Conservation (phyloP, 2,888 invertebrate genomes). For the Aporophyla nigra region DNA sequence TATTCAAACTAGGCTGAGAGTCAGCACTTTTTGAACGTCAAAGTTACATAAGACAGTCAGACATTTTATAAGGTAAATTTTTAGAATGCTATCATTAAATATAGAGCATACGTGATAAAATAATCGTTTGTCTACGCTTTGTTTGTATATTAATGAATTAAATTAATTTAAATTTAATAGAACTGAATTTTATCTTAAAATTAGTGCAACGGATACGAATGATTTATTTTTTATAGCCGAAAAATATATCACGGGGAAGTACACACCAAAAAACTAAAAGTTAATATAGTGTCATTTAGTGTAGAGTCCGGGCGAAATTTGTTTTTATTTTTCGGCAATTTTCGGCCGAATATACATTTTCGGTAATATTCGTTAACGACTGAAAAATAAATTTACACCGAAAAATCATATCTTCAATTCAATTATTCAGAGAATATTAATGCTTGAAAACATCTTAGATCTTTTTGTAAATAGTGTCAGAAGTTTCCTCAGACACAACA, state of each 20-base stretch:
- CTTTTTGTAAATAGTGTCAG: too few species aligned
- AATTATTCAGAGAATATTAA: neutral
- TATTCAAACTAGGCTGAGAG: too few species aligned
- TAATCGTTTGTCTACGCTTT: too few species aligned
- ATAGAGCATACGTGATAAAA: neutral
- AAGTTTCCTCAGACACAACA: too few species aligned
- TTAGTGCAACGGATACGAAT: neutral
- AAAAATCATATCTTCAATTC: too few species aligned
- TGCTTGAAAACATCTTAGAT: too few species aligned
- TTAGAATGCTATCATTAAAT: neutral
- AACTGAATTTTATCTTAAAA: neutral
- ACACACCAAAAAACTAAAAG: neutral
- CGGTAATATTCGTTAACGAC: neutral
- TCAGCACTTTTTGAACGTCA: too few species aligned
- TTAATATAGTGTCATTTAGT: too few species aligned
- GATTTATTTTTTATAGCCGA: neutral
- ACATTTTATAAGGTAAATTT: too few species aligned
- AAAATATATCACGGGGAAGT: neutral
- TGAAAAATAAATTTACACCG: neutral
- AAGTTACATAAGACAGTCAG: too few species aligned
- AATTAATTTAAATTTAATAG: slow-evolving; percentile 12
- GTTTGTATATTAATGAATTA: neutral
- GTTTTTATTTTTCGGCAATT: neutral
- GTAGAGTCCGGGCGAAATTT: too few species aligned
- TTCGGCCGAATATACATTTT: neutral